These are phyloP conservation scores for Neolamprologus fasciatus DNA, from an alignment of 2,113 vertebrate species.

Conservation along the genomic window DNA sequence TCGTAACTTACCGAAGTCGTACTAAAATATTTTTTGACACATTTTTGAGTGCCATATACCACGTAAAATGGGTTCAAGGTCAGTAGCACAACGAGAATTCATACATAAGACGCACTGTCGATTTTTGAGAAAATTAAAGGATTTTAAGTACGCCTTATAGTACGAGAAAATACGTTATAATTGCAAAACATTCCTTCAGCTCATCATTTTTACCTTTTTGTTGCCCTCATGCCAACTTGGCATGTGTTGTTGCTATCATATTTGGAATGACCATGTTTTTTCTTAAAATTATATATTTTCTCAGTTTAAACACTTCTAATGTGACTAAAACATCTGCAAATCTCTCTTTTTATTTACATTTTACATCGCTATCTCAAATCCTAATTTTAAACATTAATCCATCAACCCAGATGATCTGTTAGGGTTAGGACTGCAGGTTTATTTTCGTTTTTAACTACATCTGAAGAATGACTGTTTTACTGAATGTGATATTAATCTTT, in stretches of 20 bases:
- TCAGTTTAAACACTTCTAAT: neutral
- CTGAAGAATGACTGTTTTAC: neutral
- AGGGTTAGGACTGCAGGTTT: neutral
- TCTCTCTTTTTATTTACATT: neutral
- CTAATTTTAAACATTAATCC: neutral
- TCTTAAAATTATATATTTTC: neutral
- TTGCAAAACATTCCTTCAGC: neutral
- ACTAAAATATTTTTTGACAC: neutral
- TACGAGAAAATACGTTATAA: neutral
- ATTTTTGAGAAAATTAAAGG: neutral
- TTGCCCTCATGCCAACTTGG: neutral
- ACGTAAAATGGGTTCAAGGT: neutral
- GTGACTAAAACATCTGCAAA: neutral
- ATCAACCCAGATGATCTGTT: neutral
- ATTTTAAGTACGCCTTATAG: neutral
- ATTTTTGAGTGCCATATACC: neutral
- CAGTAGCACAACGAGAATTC: neutral
- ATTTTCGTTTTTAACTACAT: neutral
- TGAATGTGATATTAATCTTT: neutral
- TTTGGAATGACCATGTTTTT: neutral
- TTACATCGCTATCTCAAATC: neutral
- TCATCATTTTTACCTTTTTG: neutral
- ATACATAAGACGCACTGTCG: neutral
- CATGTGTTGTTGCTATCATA: neutral
- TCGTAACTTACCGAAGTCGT: neutral